A percentile compares a stretch with the other conserved stretches of the same genome.
Conservation (phyloP, 2,797 vertebrate species). For the Danionella dracula region DNA sequence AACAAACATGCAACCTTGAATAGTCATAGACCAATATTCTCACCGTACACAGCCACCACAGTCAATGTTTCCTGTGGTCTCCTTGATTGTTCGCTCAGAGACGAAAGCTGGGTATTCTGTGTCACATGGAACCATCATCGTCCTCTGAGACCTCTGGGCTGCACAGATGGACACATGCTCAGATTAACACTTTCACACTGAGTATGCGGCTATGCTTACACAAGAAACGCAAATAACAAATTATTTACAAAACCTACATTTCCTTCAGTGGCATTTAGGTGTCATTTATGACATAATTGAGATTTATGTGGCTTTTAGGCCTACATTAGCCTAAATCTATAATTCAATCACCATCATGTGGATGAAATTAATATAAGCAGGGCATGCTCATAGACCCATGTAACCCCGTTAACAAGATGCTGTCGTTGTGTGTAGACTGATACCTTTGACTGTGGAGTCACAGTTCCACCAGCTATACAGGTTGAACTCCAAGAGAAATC, state of each 20-base stretch:
- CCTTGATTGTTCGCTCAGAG: conserved; percentile 96
- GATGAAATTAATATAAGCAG: not conserved
- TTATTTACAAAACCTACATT: not conserved
- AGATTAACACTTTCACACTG: no score
- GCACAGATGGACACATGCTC: not conserved
- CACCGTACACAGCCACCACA: conserved; percentile 80
- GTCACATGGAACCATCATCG: conserved; percentile 91
- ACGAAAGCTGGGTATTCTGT: conserved; percentile 97
- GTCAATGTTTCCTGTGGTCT: conserved; percentile 90
- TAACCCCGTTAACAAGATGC: not conserved
- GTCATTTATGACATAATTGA: not conserved
- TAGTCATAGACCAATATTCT: not conserved
- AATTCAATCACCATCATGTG: not conserved
- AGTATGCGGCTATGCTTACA: no score
- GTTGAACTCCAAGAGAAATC: conserved; percentile 96
- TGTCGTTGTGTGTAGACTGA: not conserved
- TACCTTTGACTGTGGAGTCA: conserved; percentile 86
- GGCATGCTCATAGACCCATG: not conserved
- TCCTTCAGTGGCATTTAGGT: not conserved
- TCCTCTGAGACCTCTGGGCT: conserved; percentile 84
- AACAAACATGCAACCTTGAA: not conserved
- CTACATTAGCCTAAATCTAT: not conserved
- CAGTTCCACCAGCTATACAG: conserved; percentile 95
- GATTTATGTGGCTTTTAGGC: not conserved
- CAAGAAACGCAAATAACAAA: no score